Conservation (phyloP, 2,888 invertebrate genomes). For the Stenurella melanura region DNA sequence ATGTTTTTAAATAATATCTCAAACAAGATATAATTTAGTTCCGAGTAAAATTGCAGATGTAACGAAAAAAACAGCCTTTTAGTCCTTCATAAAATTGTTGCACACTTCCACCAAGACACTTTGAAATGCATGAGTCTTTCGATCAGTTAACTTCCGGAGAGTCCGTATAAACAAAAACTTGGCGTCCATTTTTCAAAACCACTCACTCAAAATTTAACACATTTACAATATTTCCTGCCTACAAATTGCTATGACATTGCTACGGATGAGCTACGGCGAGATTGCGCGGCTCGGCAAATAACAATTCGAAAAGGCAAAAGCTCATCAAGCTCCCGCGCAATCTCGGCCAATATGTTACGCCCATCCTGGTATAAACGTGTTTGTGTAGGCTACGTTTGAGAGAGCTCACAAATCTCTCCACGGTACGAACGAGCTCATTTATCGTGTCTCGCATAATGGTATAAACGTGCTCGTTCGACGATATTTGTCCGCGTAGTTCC, state of each 20-base stretch:
- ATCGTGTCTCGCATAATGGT: neutral
- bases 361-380: slow-evolving; percentile 31
- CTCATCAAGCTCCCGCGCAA: slow-evolving; percentile 44
- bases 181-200: slow-evolving; percentile 37
- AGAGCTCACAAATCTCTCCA: slow-evolving; percentile 25
- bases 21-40: slow-evolving; percentile 53
- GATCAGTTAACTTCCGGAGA: slow-evolving; percentile 33
- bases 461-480: neutral
- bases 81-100: slow-evolving; percentile 44
- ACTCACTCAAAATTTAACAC: slow-evolving; percentile 47
- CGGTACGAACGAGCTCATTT: slow-evolving; percentile 14
- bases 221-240: slow-evolving; percentile 48
- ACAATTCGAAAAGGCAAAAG: slow-evolving; percentile 42
- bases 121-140: slow-evolving; percentile 39
- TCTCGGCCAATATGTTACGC: slow-evolving; percentile 34
- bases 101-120: slow-evolving; percentile 42
- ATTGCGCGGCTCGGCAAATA: slow-evolving; percentile 40
- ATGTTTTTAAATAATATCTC: slow-evolving; percentile 61
- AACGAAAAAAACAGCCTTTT: slow-evolving; percentile 46
- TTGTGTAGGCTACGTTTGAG: slow-evolving; percentile 21
- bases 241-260: slow-evolving; percentile 61
- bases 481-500: neutral
- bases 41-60: slow-evolving; percentile 55
- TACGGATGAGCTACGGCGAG: slow-evolving; percentile 59
- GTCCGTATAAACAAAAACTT: slow-evolving; percentile 42